Conservation (phyloP, 1,140 invertebrate genomes). For the Procambarus clarkii region DNA sequence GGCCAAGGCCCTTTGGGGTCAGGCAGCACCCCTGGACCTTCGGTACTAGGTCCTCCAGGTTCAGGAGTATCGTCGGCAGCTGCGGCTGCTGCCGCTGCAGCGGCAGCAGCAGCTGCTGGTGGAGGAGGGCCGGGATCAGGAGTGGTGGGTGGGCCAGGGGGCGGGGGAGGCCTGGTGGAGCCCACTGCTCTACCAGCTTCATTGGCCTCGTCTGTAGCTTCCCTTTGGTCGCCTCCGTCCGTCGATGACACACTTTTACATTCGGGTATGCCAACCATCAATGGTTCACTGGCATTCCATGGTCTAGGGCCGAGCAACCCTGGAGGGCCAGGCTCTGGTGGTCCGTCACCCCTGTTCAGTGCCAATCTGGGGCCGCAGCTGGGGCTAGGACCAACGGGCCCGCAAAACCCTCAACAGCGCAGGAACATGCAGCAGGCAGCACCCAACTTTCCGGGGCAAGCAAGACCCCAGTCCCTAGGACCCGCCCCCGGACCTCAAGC, state of each 20-base stretch:
- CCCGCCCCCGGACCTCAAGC: slow-evolving; percentile 55
- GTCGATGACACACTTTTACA: slow-evolving; percentile 63
- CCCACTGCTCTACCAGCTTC: slow-evolving; percentile 54
- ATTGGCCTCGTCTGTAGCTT: slow-evolving; percentile 63
- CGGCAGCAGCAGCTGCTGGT: slow-evolving; percentile 46
- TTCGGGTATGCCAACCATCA: slow-evolving; percentile 63
- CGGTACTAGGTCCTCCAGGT: slow-evolving; percentile 65
- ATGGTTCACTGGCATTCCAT: slow-evolving; percentile 62
- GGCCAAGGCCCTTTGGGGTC: slow-evolving; percentile 56
- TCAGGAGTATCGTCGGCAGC: slow-evolving; percentile 58
- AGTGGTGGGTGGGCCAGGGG: slow-evolving; percentile 62
- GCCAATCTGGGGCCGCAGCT: slow-evolving; percentile 61
- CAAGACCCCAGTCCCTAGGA: slow-evolving; percentile 52
- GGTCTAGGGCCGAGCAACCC: slow-evolving; percentile 56
- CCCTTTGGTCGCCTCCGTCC: slow-evolving; percentile 63
- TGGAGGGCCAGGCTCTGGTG: slow-evolving; percentile 58
- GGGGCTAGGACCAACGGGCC: slow-evolving; percentile 45
- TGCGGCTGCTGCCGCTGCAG: slow-evolving; percentile 61
- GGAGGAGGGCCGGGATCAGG: slow-evolving; percentile 52
- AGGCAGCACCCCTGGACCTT: slow-evolving; percentile 52
- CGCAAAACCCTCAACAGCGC: slow-evolving; percentile 53
- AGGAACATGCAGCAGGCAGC: slow-evolving; percentile 67
- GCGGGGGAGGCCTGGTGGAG: slow-evolving; percentile 57
- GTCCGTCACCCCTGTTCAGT: slow-evolving; percentile 62
- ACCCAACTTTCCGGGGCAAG: slow-evolving; percentile 58